Base-by-base conservation (phyloP, 1,140 invertebrate genomes). In the Diploscapter pachys region DNA sequence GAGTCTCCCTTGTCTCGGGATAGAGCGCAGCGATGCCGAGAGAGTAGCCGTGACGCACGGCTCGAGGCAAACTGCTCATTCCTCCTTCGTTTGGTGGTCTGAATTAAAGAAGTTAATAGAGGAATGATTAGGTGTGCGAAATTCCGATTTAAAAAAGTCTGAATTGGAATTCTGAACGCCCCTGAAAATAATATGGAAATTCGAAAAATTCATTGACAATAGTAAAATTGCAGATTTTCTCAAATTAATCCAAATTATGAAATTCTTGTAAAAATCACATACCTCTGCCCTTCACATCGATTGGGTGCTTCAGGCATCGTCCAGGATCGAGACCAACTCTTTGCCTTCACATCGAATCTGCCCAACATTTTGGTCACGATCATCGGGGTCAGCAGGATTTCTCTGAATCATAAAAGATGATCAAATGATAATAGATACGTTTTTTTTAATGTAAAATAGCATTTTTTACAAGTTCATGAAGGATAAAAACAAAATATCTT, bases 1-100 rank as follows among this genome's bases (percentile, higher is more conserved):
- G 75, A 65, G 63, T 63, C 51, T 85, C 75, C 49, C 48, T 72
- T 4, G 70, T 62, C 50, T 84, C 81, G 8, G 83, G 83, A 66
- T 78, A 77, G n/a, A 83, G 69, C 56, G 81, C 80, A 51, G 83
- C 81, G 51, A 83, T 59, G 48, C 81, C 71, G 2, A 83, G 67
- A n/a, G 81, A 68, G 56, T 72, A 57, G 3, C 73, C 81, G 59
- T 85, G 83, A 55, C 81, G 59, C 48, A 82, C 73, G 59, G 78
- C 80, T 49, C 81, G 56, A 3, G 81, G 83, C 8, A 83, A 62
- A 57, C 63, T 74, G 3, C 79, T 80, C 49, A 74, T 56, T 56
- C 82, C 82, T 31, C 79, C 83, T 5, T 63, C 52, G 55, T 81
- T 70, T 8, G 56, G 13, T 48, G 71, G 13, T 11, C 52, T 31